These are phyloP conservation scores for Anguilla marmorata DNA, from an alignment of 2,797 vertebrate genomes.

Conservation along the genomic window DNA sequence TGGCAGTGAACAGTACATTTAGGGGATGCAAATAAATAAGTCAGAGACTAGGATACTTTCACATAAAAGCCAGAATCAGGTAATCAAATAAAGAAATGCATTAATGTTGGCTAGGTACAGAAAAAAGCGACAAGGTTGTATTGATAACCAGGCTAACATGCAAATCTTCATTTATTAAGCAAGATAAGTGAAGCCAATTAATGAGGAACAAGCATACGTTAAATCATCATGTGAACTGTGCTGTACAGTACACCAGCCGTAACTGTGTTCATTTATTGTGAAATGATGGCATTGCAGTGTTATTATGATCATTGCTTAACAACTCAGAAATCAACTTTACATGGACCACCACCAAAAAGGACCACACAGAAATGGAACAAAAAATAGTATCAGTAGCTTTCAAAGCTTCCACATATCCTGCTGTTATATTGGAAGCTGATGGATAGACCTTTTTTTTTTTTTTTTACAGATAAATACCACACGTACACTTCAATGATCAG, in stretches of 20 bases:
- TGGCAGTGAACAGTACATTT: no score
- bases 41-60: no score
- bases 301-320: no score
- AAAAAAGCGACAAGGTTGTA: background rate
- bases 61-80: no score
- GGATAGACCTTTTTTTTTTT: background rate
- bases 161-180: background rate
- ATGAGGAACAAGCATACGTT: background rate
- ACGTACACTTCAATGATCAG: background rate
- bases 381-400: background rate
- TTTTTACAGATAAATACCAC: background rate
- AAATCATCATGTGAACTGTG: background rate
- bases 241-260: background rate
- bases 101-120: no score
- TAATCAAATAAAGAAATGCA: no score
- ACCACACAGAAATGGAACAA: background rate
- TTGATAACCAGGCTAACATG: no score
- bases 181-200: background rate
- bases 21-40: no score
- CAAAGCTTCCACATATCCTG: background rate
- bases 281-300: background rate
- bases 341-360: background rate
- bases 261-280: background rate
- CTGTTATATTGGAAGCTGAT: background rate
- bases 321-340: background rate